Conservation (phyloP, 2,113 vertebrate genomes). For the Cyanocitta stelleri region DNA sequence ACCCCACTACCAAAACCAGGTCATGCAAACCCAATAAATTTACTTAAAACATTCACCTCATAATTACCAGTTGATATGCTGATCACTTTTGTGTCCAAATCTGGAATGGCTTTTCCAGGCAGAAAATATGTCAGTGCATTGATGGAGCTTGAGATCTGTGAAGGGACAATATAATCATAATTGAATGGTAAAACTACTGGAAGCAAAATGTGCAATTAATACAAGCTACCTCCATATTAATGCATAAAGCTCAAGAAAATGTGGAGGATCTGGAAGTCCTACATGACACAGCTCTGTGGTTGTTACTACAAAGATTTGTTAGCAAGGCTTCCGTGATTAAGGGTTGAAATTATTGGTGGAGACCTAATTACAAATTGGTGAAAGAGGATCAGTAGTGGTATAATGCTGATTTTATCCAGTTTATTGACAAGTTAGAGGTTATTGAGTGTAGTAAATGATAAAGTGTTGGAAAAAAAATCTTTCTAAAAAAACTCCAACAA, state of each 20-base stretch:
- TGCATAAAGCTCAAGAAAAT: not conserved
- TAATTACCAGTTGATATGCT: not conserved
- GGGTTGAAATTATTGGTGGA: not conserved
- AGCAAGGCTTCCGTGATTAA: not conserved
- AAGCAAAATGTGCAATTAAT: not conserved
- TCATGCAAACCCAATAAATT: not conserved
- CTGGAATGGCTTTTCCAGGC: not conserved
- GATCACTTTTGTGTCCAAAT: not conserved
- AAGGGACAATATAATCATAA: not conserved
- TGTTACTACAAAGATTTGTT: not conserved
- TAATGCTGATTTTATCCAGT: not conserved
- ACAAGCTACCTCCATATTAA: not conserved
- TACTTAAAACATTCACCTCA: not conserved
- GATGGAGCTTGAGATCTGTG: not conserved
- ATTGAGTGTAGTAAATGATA: not conserved
- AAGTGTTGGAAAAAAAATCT: not conserved
- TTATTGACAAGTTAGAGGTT: not conserved
- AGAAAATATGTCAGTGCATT: not conserved
- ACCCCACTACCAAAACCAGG: not conserved
- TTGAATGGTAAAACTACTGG: not conserved
- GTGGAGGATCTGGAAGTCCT: not conserved
- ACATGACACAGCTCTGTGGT: not conserved
- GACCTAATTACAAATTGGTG: not conserved
- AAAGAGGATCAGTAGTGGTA: not conserved
- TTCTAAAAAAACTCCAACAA: rapidly evolving